Base-by-base conservation (phyloP, 2,888 invertebrate genomes). In the Lepidocyrtoides sp. region DNA sequence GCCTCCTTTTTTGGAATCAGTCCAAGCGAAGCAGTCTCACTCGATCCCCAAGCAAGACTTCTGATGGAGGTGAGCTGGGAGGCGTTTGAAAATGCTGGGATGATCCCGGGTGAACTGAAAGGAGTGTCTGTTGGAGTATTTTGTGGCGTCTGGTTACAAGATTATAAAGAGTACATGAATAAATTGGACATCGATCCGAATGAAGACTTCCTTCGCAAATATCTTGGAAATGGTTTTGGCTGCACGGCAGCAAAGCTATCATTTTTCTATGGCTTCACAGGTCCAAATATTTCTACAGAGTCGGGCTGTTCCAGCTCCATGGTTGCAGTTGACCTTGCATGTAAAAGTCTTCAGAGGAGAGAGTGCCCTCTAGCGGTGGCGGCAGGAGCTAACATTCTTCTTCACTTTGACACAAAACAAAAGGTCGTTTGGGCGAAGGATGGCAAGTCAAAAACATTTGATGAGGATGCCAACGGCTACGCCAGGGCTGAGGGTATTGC, bases 271-370 rank as follows among this genome's bases (percentile, higher is more conserved):
- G 79, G 79, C 0, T 44, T 87, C 17, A 91, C 81, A 7, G 93
- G 93, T 17, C 91, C 92, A 1, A 91, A 84, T 57, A 17, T 93
- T 20, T 77, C 87, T 14, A 88, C 88, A 0, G 92, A 92, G 44
- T 83, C 83, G n/a, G 93, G 92, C 3, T 93, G 93, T 57, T 91
- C 91, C 5, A 91, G 92, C 23, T 88, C 92, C 26, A 90, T 93
- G 77, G 91, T 90, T 1, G 91, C 91, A 14, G 77, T 93, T 0
- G 85, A 93, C 48, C 41, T 91, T 82, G 93, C 92, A 0, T 51
- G 85, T n/a, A 85, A 91, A 75, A 89, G 88, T 60, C 81, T 93
- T 10, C 85, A 88, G 5, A 44, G 8, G 10, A 63, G 88, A 10
- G 92, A 91, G 4, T 91, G 77, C 17, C 81, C 81, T n/a, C 14